Evolutionary conservation across 2,797 vertebrate genomes (phyloP), one percentile per base, ranked within the genome.

Genomic region (Danio aesculapii): DNA sequence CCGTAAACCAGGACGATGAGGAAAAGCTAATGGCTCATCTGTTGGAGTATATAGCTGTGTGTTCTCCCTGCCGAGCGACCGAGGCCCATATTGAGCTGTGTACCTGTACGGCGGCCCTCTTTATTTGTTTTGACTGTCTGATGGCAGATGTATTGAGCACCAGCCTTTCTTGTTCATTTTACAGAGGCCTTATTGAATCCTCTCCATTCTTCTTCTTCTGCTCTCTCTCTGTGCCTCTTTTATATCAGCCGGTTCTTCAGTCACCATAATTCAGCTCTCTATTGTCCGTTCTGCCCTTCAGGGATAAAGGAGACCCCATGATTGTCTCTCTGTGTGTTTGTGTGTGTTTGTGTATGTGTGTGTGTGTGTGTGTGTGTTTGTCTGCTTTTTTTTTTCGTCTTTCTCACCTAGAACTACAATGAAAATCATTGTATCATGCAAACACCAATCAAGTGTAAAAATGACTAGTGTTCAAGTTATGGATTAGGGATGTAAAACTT

Each of bases 41-140:
- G 90, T 90, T 86, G 88, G 90, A 87, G 88, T 86, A 88, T 90
- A 88, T 91, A 90, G 89, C 89, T 84, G 87, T 88, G 90, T 90
- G 88, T 88, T 88, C 84, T 90, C 43, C 86, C 88, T 4, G 85
- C 83, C 77, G 81, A 86, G 91, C 89, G 85, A 79, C 89, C 86
- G 66, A 92, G 91, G 90, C 88, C 30, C 90, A 90, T 90, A 92
- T 91, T 89, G 91, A 93, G 88, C 91, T 81, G 88, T 86, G 82
- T 88, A 83, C 87, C 88, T 92, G 90, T 87, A 76, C 85, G 59
- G 21, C 59, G 85, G 92, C 86, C 88, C 87, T 81, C 90, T 92
- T 91, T 91, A 92, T 93, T 93, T 94, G 91, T 92, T 92, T 92
- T 92, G 91, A 90, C 90, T 87, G 91, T 90, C 92, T 91, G 91